Base-by-base conservation (phyloP, 2,113 vertebrate species). In the Pseudorhombus dupliciocellatus region DNA sequence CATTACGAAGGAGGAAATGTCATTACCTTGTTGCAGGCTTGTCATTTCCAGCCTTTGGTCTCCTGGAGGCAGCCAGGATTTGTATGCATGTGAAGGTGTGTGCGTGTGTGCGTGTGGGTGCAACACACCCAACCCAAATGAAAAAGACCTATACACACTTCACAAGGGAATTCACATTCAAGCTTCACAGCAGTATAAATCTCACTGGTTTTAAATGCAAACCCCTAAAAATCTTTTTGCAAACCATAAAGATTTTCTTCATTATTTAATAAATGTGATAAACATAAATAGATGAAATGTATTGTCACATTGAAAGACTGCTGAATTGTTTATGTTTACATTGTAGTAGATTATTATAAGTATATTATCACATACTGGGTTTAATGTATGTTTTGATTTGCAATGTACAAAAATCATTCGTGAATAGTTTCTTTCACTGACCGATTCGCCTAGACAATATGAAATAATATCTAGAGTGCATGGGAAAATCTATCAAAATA, bases 21-120 rank as follows among this genome's bases (percentile, higher is more conserved):
- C 89, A 90, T 92, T 89, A 90, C 80, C 76, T 85, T 78, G 86
- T 86, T 75, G 86, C 76, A 60, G 73, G 60, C 84, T 79, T 87
- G 87, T 87, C 84, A 85, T 87, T 84, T 83, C 70, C 81, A 86
- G 71, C 57, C 80, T 75, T 81, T 80, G 75, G 63, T 89, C 67
- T 86, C 83, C 51, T 6, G 48, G 77, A 74, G 77, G 79, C 46
- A 46, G 75, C 1, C 0, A 42, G 71, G 66, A 67, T 79, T 37
- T 65, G 75, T 48, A 22, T 76, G 75, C 25, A 60, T 18, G 59
- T 56, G 51, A 40, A 40, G 25, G 65, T 67, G 73, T 31, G 73
- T 66, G 54, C 54, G 67, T 5, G 15, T 7, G 53, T 55, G 53
- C 18, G 53, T 55, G 53, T 55, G 53, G 26, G 66, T 61, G 61